These are phyloP conservation scores for Epizoanthus illoricatus DNA, from an alignment of 92 coral and sea anemone species.

Conservation along the genomic window DNA sequence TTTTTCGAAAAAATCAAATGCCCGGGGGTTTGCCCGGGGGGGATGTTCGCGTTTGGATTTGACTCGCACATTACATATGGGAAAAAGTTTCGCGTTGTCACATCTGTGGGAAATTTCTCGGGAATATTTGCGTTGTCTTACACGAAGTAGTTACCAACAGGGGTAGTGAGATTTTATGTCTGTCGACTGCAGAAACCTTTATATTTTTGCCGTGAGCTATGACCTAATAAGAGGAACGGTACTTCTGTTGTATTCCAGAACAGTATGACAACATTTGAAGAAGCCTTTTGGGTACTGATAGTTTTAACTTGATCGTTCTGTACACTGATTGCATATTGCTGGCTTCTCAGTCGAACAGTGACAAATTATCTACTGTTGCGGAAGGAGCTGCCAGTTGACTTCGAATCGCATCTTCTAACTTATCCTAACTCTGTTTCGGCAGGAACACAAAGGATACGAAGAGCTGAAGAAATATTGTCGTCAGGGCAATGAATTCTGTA, in stretches of 20 bases:
- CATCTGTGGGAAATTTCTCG: too few relatives aligned
- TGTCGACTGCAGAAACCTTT: too few relatives aligned
- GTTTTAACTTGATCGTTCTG: background rate
- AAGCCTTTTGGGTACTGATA: conserved; percentile 68
- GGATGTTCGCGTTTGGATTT: too few relatives aligned
- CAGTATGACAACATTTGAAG: conserved; percentile 70
- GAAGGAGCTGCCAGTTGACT: background rate
- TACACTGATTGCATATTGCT: background rate
- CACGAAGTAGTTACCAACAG: too few relatives aligned
- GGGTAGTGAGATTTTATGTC: too few relatives aligned
- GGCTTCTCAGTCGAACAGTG: too few relatives aligned
- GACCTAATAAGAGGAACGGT: background rate
- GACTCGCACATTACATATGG: too few relatives aligned
- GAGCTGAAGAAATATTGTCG: conserved; percentile 94
- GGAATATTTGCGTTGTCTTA: too few relatives aligned
- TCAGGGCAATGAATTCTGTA: conserved; percentile 91
- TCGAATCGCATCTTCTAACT: background rate
- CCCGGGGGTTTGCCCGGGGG: too few relatives aligned
- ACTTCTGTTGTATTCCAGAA: background rate
- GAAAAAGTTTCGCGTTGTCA: too few relatives aligned
- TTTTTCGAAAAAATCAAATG: too few relatives aligned
- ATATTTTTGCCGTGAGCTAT: background rate
- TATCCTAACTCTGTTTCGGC: conserved; percentile 13
- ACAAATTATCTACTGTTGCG: background rate
- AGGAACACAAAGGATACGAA: conserved; percentile 95